These are phyloP conservation scores for Drosophila formosana DNA, from an alignment of 2,888 invertebrate species.

Conservation along the genomic window DNA sequence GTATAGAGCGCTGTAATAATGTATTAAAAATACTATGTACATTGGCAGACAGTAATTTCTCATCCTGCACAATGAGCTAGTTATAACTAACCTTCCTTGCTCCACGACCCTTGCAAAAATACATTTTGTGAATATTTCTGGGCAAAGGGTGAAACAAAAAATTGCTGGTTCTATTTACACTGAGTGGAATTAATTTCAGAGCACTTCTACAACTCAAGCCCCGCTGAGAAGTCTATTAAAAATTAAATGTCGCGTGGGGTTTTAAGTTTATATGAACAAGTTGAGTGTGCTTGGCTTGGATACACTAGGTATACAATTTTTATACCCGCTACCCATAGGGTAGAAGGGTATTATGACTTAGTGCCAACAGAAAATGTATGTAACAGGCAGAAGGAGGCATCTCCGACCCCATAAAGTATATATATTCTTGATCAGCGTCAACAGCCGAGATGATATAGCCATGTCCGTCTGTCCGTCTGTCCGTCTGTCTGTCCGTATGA, in stretches of 20 bases:
- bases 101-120: not conserved
- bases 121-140: not conserved
- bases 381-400: no score
- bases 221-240: slow-evolving; percentile 47
- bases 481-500: no score
- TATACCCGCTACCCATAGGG: no score
- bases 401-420: no score
- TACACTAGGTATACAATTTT: not conserved
- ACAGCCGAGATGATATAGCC: no score
- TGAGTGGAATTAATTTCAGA: slow-evolving; percentile 37
- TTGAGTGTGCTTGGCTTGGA: not conserved
- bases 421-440: no score
- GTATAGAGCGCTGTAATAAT: slow-evolving; percentile 50
- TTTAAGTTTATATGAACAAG: slow-evolving; percentile 24
- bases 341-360: no score
- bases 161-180: slow-evolving; percentile 3
- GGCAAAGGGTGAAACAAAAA: not conserved
- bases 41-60: slow-evolving; percentile 39
- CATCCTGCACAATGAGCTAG: slow-evolving; percentile 1
- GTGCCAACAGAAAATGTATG: no score
- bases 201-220: slow-evolving; percentile 25
- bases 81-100: not conserved
- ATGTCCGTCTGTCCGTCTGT: no score
- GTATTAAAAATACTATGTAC: slow-evolving; percentile 61
- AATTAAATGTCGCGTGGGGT: slow-evolving; percentile 59